These are phyloP conservation scores for Perizoma affinitatum DNA, from an alignment of 2,888 invertebrate species.

Conservation along the genomic window DNA sequence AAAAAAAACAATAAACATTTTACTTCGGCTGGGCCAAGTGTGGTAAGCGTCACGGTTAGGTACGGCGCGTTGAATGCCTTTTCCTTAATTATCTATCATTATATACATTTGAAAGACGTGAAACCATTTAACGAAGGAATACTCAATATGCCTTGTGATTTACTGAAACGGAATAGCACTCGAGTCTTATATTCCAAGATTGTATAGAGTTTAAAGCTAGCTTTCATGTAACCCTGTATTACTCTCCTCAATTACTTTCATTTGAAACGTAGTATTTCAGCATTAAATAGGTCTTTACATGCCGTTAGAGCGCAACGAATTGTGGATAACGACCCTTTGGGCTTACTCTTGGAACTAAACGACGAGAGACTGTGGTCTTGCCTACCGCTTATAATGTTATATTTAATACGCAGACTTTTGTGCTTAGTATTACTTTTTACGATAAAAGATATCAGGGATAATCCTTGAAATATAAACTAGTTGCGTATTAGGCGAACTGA, in stretches of 20 bases:
- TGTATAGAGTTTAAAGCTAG: background rate
- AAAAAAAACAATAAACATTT: no score
- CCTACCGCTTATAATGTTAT: background rate
- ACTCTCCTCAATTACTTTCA: slow-evolving; percentile 9
- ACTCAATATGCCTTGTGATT: no score
- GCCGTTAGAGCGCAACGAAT: slow-evolving; percentile 43
- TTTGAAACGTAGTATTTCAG: slow-evolving; percentile 24
- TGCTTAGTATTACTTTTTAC: background rate
- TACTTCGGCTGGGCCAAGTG: no score
- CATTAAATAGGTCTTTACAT: slow-evolving; percentile 48
- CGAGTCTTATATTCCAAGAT: no score
- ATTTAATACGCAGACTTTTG: background rate
- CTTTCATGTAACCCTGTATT: slow-evolving; percentile 6
- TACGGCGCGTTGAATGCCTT: no score
- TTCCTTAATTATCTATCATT: no score
- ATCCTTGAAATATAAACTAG: background rate
- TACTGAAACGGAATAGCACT: no score
- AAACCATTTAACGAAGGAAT: no score
- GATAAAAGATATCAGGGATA: background rate
- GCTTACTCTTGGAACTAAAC: slow-evolving; percentile 1
- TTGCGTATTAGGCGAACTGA: no score
- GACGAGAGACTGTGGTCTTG: background rate
- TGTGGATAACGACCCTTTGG: slow-evolving; percentile 27
- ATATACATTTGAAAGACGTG: no score
- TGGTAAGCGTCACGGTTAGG: no score